Evolutionary conservation across 2,888 invertebrate species (phyloP).

Genomic region (Noctua janthe): DNA sequence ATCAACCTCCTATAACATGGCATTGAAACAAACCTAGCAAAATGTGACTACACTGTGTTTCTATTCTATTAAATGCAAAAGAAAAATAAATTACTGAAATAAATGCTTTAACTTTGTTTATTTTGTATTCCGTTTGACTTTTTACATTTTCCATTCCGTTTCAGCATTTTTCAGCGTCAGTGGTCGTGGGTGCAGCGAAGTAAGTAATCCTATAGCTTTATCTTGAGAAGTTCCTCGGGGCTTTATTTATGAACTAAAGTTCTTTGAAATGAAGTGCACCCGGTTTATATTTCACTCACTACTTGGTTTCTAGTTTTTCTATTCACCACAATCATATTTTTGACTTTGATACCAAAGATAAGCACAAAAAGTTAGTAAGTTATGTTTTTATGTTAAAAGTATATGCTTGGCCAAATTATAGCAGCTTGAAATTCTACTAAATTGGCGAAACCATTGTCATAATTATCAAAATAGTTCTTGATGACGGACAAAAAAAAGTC

Average conservation of each 20-base stretch:
- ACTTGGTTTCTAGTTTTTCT: background rate
- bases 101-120: background rate
- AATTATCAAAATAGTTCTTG: no score
- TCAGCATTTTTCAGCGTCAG: constrained; percentile 23
- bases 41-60: background rate
- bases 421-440: background rate
- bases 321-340: background rate
- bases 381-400: background rate
- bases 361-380: background rate
- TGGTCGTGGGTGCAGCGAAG: constrained; percentile 17
- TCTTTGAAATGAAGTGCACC: constrained; percentile 39
- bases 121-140: background rate
- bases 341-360: background rate
- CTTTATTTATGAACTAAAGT: constrained; percentile 40
- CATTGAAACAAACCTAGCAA: background rate
- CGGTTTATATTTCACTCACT: constrained; percentile 26
- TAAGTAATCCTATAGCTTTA: constrained; percentile 42
- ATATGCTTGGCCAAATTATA: background rate
- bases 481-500: no score
- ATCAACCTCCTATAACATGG: background rate
- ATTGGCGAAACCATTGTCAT: background rate
- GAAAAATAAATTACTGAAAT: background rate
- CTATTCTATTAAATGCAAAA: background rate
- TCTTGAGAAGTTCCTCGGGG: constrained; percentile 18
- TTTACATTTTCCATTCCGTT: constrained; percentile 20